Conservation (phyloP, 2,113 vertebrate species). For the Crocuta crocuta region DNA sequence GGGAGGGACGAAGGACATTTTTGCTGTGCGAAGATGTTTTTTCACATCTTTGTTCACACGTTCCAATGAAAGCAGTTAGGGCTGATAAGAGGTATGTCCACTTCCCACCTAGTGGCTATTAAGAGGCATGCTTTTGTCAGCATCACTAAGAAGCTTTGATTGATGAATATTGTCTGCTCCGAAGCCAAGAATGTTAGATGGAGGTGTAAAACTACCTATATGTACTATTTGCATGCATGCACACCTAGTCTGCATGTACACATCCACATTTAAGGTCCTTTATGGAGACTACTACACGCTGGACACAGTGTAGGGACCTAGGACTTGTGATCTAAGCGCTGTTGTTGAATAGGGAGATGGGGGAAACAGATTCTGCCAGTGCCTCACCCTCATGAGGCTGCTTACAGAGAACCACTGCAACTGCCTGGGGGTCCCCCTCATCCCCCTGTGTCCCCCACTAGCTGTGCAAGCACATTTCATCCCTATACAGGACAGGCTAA, state of each 20-base stretch:
- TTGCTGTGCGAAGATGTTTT: neutral
- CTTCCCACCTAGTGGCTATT: neutral
- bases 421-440: neutral
- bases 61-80: neutral
- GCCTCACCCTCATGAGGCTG: neutral
- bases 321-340: neutral
- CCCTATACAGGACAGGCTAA: neutral
- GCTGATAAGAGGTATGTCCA: neutral
- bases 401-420: neutral
- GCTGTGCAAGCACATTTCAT: neutral
- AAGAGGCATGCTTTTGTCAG: neutral
- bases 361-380: neutral
- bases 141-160: neutral
- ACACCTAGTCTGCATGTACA: neutral
- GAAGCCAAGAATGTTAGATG: neutral
- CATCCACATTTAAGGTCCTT: neutral
- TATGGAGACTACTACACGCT: neutral
- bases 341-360: neutral
- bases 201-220: neutral
- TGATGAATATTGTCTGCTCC: neutral
- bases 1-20: neutral
- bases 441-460: too few species aligned
- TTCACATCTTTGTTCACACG: neutral
- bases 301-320: neutral
- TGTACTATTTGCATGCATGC: neutral